Evolutionary conservation across 2,797 vertebrate species (phyloP).

Genomic region (Sylvia borin): DNA sequence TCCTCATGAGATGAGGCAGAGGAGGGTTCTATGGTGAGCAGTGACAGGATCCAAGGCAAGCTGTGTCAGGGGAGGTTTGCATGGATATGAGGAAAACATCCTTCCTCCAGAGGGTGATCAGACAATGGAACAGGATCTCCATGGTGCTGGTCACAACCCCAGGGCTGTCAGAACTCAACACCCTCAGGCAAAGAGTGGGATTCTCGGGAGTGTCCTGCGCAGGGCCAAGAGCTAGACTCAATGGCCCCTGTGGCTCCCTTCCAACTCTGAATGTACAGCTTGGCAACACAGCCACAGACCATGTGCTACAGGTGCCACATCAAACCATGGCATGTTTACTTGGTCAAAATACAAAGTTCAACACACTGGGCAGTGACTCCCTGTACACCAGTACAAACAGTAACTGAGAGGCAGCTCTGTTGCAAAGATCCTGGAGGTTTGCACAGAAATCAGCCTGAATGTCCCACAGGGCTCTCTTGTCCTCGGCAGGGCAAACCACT

Average conservation of each 20-base stretch:
- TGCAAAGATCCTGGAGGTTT: background rate
- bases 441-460: background rate
- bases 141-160: background rate
- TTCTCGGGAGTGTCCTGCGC: background rate
- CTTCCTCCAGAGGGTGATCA: too few relatives aligned
- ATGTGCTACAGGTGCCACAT: too few relatives aligned
- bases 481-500: rapidly evolving
- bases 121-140: background rate
- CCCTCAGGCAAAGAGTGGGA: background rate
- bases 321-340: background rate
- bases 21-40: background rate
- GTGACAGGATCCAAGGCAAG: background rate
- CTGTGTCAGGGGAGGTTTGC: background rate
- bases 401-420: background rate
- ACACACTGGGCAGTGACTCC: background rate
- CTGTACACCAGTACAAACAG: background rate
- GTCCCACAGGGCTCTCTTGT: too few relatives aligned
- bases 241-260: background rate
- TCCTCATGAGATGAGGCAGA: background rate
- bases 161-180: background rate
- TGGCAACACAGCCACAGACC: background rate
- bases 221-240: background rate
- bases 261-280: background rate
- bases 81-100: background rate
- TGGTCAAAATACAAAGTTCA: background rate